A percentile compares a stretch with the other conserved stretches of the same genome.
These are phyloP conservation scores for Melanchra persicariae DNA, from an alignment of 2,888 invertebrate genomes.

Conservation along the genomic window DNA sequence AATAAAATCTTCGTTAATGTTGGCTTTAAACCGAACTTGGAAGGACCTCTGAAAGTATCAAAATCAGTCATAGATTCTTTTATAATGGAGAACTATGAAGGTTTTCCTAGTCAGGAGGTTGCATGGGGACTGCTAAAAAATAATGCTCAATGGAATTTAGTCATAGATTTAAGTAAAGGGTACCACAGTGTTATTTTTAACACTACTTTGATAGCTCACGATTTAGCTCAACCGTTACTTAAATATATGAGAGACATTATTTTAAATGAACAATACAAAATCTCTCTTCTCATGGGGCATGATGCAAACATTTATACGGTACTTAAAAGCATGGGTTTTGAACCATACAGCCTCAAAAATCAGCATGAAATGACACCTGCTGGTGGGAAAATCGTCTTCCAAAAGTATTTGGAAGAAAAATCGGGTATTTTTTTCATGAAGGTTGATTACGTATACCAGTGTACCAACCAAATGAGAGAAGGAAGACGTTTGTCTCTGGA, in stretches of 20 bases:
- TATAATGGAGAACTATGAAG: conserved; percentile 85
- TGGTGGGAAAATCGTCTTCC: conserved; percentile 85
- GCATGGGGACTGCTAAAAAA: conserved; percentile 81
- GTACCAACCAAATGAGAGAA: conserved; percentile 78
- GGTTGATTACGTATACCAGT: conserved; percentile 83
- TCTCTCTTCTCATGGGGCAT: conserved; percentile 83
- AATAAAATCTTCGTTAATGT: conserved; percentile 73
- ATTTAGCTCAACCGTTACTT: conserved; percentile 79
- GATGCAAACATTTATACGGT: conserved; percentile 85
- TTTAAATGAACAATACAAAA: conserved; percentile 69
- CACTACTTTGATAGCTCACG: conserved; percentile 79
- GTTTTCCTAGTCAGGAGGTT: conserved; percentile 76
- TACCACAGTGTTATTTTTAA: conserved; percentile 85
- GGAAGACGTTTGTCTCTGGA: conserved; percentile 71
- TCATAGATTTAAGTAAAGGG: conserved; percentile 75
- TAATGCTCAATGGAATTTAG: conserved; percentile 72
- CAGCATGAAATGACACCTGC: conserved; percentile 80
- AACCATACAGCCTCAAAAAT: conserved; percentile 72
- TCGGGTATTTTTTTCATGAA: conserved; percentile 73
- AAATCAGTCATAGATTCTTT: conserved; percentile 84
- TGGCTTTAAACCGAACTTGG: conserved; percentile 78
- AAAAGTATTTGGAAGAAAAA: conserved; percentile 78
- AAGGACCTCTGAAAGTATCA: conserved; percentile 83
- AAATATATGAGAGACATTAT: conserved; percentile 77
- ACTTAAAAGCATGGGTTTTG: conserved; percentile 76